These are phyloP conservation scores for Aphaenogaster rudis DNA, from an alignment of 1,140 invertebrate genomes.

Conservation along the genomic window DNA sequence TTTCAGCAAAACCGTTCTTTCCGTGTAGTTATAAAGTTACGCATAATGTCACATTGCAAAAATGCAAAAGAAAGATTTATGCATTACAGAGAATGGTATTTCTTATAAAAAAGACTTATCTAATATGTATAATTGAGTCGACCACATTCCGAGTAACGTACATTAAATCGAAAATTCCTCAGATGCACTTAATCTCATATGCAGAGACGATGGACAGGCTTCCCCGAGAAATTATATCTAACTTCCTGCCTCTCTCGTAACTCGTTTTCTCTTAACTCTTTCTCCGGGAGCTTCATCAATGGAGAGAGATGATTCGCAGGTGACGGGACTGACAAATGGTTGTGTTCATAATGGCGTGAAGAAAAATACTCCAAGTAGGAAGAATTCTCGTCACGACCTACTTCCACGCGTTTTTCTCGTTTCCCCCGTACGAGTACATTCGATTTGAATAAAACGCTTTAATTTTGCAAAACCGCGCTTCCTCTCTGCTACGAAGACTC, in stretches of 20 bases:
- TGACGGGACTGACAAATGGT: constrained; percentile 71
- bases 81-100: neutral
- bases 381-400: constrained; percentile 42
- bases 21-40: neutral
- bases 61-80: neutral
- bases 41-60: neutral
- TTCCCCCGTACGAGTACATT: constrained; percentile 22
- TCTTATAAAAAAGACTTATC: neutral
- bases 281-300: constrained; percentile 54
- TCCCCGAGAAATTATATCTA: constrained; percentile 66
- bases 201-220: constrained; percentile 62
- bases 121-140: constrained; percentile 15
- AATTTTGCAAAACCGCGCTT: constrained; percentile 70
- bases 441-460: constrained; percentile 64
- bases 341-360: constrained; percentile 65
- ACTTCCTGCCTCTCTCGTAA: neutral
- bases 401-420: constrained; percentile 32
- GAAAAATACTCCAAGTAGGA: constrained; percentile 62
- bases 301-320: constrained; percentile 51
- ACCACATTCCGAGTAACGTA: constrained; percentile 4
- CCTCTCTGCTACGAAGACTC: constrained; percentile 33
- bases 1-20: too few relatives aligned
- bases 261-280: constrained; percentile 18
- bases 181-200: constrained; percentile 38
- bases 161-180: constrained; percentile 7